Percentiles rank a stretch among this genome's conserved stretches.
phyloP scores from a whole-genome alignment of 2,888 invertebrate species.

The Stenoptilia bipunctidactyla region DNA sequence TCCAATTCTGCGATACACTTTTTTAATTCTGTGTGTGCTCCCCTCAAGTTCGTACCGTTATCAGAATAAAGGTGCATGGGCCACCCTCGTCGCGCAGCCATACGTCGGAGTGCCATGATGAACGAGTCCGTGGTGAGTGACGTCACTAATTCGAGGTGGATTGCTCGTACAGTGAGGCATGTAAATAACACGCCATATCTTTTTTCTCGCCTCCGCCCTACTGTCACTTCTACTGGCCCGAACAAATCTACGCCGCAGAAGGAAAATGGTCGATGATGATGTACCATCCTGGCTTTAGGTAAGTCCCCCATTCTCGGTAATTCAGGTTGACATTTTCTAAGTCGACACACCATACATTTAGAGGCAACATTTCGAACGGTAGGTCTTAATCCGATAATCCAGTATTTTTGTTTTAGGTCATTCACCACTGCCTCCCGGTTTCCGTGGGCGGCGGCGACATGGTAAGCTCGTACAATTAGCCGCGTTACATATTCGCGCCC shows the following conservation, averaged over 20 bases:
- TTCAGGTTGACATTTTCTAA: constrained; percentile 11
- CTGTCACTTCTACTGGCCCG: constrained; percentile 16
- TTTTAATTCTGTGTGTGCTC: constrained; percentile 14
- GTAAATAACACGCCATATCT: constrained; percentile 19
- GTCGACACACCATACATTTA: constrained; percentile 15
- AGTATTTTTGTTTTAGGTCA: constrained; percentile 9
- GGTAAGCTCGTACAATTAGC: constrained; percentile 9
- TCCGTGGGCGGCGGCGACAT: constrained; percentile 10
- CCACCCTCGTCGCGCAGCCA: constrained; percentile 16
- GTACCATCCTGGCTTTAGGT: constrained; percentile 15
- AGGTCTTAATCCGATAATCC: constrained; percentile 12
- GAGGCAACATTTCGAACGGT: constrained; percentile 15
- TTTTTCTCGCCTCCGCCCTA: constrained; percentile 14
- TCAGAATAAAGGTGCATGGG: constrained; percentile 10
- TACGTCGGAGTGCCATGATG: constrained; percentile 12
- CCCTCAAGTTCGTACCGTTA: constrained; percentile 16
- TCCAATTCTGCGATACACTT: constrained; percentile 9
- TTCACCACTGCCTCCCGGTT: constrained; percentile 10
- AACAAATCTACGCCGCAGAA: constrained; percentile 18
- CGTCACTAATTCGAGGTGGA: constrained; percentile 14
- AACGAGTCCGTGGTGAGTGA: constrained; percentile 9
- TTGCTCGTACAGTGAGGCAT: constrained; percentile 16
- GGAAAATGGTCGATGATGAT: constrained; percentile 16
- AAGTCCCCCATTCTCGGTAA: constrained; percentile 18
- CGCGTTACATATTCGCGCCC: constrained; percentile 8